Conservation (phyloP, 2,113 vertebrate species). For the Entelurus aequoreus region DNA sequence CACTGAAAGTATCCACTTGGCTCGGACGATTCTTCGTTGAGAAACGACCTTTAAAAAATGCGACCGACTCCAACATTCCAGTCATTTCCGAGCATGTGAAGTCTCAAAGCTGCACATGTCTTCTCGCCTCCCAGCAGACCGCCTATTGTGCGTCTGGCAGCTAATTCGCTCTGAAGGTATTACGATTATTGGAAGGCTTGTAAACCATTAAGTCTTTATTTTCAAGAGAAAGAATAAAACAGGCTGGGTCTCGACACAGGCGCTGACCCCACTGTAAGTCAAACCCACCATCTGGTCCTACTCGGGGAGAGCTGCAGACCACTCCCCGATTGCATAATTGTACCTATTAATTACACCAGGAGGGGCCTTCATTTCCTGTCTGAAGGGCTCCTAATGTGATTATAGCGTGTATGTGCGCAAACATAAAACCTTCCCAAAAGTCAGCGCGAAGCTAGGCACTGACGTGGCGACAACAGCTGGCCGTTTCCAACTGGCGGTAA, state of each 20-base stretch:
- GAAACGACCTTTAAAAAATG: too few species aligned
- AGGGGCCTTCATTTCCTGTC: conserved; percentile 52
- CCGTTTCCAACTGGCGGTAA: conserved; percentile 6
- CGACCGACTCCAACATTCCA: too few species aligned
- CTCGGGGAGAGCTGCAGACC: conserved; percentile 57
- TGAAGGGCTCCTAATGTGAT: conserved; percentile 36
- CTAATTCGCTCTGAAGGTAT: conserved; percentile 70
- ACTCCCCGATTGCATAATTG: conserved; percentile 68
- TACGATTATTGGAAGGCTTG: conserved; percentile 70
- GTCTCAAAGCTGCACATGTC: conserved; percentile 3
- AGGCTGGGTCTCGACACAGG: conserved; percentile 41
- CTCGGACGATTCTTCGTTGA: too few species aligned
- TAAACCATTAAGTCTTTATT: conserved; percentile 74
- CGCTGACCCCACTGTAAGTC: conserved; percentile 56
- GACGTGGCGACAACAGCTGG: conserved; percentile 31
- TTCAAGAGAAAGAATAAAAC: conserved; percentile 67
- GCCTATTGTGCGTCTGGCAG: conserved; percentile 41
- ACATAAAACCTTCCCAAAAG: conserved; percentile 35
- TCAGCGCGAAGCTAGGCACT: neutral
- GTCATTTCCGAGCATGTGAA: too few species aligned
- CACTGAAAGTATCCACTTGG: too few species aligned
- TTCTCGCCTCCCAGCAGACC: conserved; percentile 10
- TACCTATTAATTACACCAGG: conserved; percentile 64
- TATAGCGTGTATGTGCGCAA: conserved; percentile 40
- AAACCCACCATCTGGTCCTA: conserved; percentile 63